These are phyloP conservation scores for Clitarchus hookeri DNA, from an alignment of 2,888 invertebrate genomes.

Conservation along the genomic window DNA sequence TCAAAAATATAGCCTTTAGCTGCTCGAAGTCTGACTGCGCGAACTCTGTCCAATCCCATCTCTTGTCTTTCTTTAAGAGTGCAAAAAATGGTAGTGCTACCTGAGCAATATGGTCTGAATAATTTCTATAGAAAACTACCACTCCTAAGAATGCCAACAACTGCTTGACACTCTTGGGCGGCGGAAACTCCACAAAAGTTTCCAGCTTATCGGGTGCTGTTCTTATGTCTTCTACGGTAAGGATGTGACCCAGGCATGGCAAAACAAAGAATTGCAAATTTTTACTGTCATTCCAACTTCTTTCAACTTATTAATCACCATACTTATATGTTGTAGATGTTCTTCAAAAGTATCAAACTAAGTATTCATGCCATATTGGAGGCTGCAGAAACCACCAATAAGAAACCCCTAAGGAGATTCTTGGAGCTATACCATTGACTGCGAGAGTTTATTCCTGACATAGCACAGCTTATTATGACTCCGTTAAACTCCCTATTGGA, in stretches of 20 bases:
- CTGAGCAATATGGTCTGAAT: neutral
- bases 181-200: neutral
- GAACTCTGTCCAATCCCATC: neutral
- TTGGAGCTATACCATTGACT: too few relatives aligned
- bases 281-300: too few relatives aligned
- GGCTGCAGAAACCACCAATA: too few relatives aligned
- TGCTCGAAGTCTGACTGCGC: neutral
- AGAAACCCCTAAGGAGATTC: too few relatives aligned
- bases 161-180: neutral
- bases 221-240: neutral
- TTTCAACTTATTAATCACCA: too few relatives aligned
- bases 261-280: too few relatives aligned
- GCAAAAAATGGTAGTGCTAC: neutral
- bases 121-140: neutral
- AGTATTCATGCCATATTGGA: too few relatives aligned
- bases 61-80: neutral
- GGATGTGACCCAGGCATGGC: neutral
- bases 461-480: too few relatives aligned
- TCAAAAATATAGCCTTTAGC: neutral
- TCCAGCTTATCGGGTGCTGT: neutral
- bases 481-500: too few relatives aligned
- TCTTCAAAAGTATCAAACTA: too few relatives aligned
- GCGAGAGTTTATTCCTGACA: too few relatives aligned
- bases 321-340: too few relatives aligned
- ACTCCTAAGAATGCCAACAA: neutral